phyloP scores from a whole-genome alignment of 2,113 vertebrate species.

The Gasterosteus nipponicus region DNA sequence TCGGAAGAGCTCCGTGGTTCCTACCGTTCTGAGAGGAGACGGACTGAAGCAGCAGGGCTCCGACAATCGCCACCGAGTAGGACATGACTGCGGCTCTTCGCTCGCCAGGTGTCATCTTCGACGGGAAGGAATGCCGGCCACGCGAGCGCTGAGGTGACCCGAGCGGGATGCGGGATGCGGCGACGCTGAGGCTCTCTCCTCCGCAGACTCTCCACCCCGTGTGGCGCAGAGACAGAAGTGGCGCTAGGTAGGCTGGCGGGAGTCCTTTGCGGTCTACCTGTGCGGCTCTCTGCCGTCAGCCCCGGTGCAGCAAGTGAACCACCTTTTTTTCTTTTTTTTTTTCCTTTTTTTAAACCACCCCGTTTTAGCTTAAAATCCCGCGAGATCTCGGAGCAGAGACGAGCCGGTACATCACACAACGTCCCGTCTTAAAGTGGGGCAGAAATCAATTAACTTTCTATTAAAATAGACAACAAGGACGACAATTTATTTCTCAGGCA shows the following conservation, averaged over 20 bases:
- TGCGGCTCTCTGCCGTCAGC: constrained; percentile 36
- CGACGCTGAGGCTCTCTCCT: constrained; percentile 30
- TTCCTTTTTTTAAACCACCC: constrained; percentile 28
- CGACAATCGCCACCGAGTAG: constrained; percentile 67
- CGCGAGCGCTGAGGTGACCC: constrained; percentile 51
- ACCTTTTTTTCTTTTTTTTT: constrained; percentile 41
- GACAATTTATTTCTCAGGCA: not conserved
- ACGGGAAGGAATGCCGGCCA: constrained; percentile 53
- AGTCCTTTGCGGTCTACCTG: constrained; percentile 42
- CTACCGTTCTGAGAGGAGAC: constrained; percentile 82
- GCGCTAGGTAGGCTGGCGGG: constrained; percentile 45
- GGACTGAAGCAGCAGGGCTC: constrained; percentile 77
- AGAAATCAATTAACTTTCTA: not conserved
- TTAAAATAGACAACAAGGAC: not conserved
- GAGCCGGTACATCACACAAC: not conserved
- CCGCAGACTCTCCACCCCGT: constrained; percentile 23
- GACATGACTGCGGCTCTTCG: constrained; percentile 71
- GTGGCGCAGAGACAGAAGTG: constrained; percentile 37
- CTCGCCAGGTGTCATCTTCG: constrained; percentile 71
- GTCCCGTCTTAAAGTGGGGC: constrained; percentile 8
- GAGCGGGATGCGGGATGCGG: constrained; percentile 32
- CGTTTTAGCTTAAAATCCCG: constrained; percentile 56
- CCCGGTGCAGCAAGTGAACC: constrained; percentile 42
- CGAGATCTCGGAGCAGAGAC: constrained; percentile 57
- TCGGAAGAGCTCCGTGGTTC: constrained; percentile 11